Evolutionary conservation across 1,140 invertebrate species (phyloP), one percentile per base, ranked within the genome.

Genomic region (Aphelinus certus): DNA sequence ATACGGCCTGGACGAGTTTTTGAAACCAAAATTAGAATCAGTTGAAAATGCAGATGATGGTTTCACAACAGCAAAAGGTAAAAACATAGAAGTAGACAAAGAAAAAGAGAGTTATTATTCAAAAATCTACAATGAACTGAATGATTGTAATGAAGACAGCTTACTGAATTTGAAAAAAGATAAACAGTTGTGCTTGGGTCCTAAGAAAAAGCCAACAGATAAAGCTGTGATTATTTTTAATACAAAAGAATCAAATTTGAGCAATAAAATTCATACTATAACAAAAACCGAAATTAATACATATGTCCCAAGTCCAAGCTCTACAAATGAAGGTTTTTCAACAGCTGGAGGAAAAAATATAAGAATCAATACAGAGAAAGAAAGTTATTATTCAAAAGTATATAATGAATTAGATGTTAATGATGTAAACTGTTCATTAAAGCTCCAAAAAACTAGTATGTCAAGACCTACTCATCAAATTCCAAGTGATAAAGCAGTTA

Each of bases 21-120:
- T 65, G 51, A 55, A 65, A 70, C n/a, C 62, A 65, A 75, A 75
- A 51, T 51, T 45, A 26, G 26, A 26, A 26, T 0, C 26, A 26
- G 26, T 26, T 26, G 26, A 26, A 26, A 26, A 26, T 26, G 26
- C 0, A 26, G 26, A 26, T 26, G 26, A 26, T 77, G 83, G 81
- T 61, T 89, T 89, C 76, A 71, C 79, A 75, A 88, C 85, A 48
- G 87, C 85, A 4, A 78, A 77, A 74, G 87, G 85, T 63, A 81
- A 78, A 61, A 70, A 74, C 51, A 76, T 84, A 3, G 60, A 43
- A 55, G 57, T 85, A 1, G 82, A 79, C 5, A 61, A 81, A 49
- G 73, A 79, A 66, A 76, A 80, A 43, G 47, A 70, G 83, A 45
- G 60, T 43, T 47, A 77, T 77, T 76, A 79, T 78, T 51, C 67